A percentile compares a stretch with the other conserved stretches of the same genome.
These are phyloP conservation scores for Autographa pulchrina DNA, from an alignment of 2,888 invertebrate genomes.

Conservation along the genomic window DNA sequence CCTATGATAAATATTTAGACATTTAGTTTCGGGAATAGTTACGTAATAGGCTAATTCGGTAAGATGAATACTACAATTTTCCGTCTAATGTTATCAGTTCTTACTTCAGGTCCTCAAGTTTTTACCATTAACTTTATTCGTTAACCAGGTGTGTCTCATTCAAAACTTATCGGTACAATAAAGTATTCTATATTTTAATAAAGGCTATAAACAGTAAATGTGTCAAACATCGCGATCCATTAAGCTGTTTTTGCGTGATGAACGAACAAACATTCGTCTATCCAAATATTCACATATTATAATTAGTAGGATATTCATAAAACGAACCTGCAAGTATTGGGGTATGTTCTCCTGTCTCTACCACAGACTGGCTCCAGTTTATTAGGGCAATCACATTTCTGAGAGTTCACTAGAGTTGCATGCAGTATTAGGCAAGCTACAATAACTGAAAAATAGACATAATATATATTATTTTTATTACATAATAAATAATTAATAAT, in stretches of 20 bases:
- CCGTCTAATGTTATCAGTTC: too few relatives aligned
- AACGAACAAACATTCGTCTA: background rate
- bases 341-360: constrained; percentile 11
- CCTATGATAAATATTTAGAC: too few relatives aligned
- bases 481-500: too few relatives aligned
- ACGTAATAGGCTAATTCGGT: too few relatives aligned
- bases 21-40: too few relatives aligned
- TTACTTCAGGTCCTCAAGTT: too few relatives aligned
- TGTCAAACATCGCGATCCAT: background rate
- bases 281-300: background rate
- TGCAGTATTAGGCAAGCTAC: background rate
- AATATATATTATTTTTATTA: too few relatives aligned
- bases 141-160: too few relatives aligned
- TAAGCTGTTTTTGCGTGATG: background rate
- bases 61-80: too few relatives aligned
- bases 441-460: background rate
- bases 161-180: too few relatives aligned
- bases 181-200: too few relatives aligned
- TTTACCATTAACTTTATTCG: too few relatives aligned
- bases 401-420: background rate
- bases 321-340: constrained; percentile 6
- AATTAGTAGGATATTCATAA: background rate
- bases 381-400: background rate
- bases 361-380: constrained; percentile 3
- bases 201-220: background rate